These are phyloP conservation scores for Sylvicola fuscatus DNA, from an alignment of 2,888 invertebrate genomes.

Conservation along the genomic window DNA sequence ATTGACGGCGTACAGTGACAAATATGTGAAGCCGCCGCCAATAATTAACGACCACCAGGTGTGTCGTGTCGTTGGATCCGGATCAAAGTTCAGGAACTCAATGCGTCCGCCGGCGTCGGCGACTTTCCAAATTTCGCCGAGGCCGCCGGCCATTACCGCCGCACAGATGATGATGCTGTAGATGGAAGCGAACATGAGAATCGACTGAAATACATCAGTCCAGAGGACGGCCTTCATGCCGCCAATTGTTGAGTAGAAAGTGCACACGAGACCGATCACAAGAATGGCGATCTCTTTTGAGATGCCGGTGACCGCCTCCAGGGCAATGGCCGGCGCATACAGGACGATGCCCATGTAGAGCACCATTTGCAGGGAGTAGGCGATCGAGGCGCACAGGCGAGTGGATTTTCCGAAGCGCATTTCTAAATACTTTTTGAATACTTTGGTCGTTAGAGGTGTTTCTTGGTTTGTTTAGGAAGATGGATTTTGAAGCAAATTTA, in stretches of 20 bases:
- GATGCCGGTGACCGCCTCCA: conserved; percentile 70
- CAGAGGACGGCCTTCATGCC: conserved; percentile 83
- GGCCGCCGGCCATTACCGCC: conserved; percentile 43
- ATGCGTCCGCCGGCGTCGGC: conserved; percentile 49
- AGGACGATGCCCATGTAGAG: conserved; percentile 80
- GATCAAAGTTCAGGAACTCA: conserved; percentile 43
- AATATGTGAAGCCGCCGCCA: conserved; percentile 62
- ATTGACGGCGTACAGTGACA: conserved; percentile 70
- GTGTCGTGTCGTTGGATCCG: conserved; percentile 63
- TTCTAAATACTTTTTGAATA: conserved; percentile 54
- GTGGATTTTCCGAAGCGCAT: conserved; percentile 59
- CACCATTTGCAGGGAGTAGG: conserved; percentile 77
- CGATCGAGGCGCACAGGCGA: conserved; percentile 57
- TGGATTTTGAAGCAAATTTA: conserved; percentile 14
- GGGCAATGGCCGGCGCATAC: conserved; percentile 80
- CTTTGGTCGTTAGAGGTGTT: neutral
- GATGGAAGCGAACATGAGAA: conserved; percentile 69
- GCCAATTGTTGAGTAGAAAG: conserved; percentile 71
- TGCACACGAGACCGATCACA: conserved; percentile 55
- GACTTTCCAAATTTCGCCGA: conserved; percentile 46
- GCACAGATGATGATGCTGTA: conserved; percentile 60
- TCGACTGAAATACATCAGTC: conserved; percentile 68
- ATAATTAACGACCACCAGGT: conserved; percentile 64
- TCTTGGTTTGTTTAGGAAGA: too few relatives aligned
- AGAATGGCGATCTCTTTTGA: conserved; percentile 50